Conservation (phyloP, 2,113 vertebrate species). For the Oreocharis arfaki region DNA sequence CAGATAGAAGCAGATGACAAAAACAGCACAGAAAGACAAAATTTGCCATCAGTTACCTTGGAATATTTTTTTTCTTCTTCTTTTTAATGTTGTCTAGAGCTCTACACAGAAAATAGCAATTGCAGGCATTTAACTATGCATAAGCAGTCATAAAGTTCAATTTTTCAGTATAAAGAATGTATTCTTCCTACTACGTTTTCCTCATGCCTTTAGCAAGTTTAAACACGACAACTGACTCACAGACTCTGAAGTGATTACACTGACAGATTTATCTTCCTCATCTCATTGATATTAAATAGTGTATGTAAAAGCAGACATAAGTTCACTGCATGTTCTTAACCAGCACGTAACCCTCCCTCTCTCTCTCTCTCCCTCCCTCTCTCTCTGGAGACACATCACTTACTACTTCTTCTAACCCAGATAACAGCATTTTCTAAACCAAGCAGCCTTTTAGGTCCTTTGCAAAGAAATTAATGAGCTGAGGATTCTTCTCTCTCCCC, state of each 20-base stretch:
- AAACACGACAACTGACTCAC: conserved; percentile 19
- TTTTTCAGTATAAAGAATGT: background rate
- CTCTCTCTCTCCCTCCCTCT: background rate
- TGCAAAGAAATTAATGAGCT: background rate
- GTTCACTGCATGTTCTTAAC: background rate
- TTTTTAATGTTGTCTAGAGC: conserved; percentile 8
- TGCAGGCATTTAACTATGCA: conserved; percentile 34
- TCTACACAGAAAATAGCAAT: background rate
- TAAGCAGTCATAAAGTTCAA: conserved; percentile 54
- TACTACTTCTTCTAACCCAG: background rate
- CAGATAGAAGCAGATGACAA: conserved; percentile 51
- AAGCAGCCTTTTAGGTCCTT: background rate
- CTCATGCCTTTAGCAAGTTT: conserved; percentile 19
- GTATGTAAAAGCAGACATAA: background rate
- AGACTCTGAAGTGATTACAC: conserved; percentile 39
- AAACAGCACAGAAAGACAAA: conserved; percentile 33
- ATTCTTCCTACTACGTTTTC: conserved; percentile 2
- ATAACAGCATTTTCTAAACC: background rate
- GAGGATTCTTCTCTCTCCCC: background rate
- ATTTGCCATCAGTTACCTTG: background rate
- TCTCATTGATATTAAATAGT: background rate
- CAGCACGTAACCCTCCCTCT: background rate
- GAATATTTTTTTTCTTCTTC: background rate
- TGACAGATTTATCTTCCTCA: background rate
- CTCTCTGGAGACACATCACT: background rate